Evolutionary conservation across 2,888 invertebrate species (phyloP), one percentile per base, ranked within the genome.

Genomic region (Oligia strigilis): DNA sequence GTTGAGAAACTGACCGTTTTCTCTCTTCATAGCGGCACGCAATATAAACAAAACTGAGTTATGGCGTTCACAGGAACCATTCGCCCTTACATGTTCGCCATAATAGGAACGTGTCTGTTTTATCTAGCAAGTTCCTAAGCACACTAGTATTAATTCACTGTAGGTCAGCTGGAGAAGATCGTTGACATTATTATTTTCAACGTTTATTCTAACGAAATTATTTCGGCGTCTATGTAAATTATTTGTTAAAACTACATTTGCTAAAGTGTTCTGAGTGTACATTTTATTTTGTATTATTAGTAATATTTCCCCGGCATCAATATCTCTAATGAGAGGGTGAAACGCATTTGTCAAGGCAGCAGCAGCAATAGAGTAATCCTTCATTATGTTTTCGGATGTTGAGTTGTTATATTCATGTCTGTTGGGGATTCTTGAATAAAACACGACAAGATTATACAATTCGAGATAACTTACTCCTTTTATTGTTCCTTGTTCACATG

Each of bases 21-120:
- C 29, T 29, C 29, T 1, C 29, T 29, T 29, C 29, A 29, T 29
- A 29, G 29, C 29, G 29, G 29, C 29, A 29, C 29, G 29, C 29
- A 29, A 29, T 29, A 29, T 29, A 29, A 29, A 29, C 29, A 29
- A 29, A 29, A 29, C 29, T 29, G 29, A 29, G 29, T 29, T 29
- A 29, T 29, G 1, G 29, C 29, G 29, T 29, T 29, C 29, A 29
- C 1, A 46, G 46, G 46, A 49, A 49, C 46, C 46, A 49, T 49
- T 49, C 13, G 46, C 46, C 46, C 46, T 49, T 11, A 49, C 46
- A 43, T 65, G 65, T 9, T 65, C 23, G 8, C 66, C 40, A 11
- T 43, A 66, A 66, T 66, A 66, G 66, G 66, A 66, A 43, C 66
- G 66, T 66, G 66, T 43, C 43, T 43, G 66, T 43, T 66, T 66